Base-by-base conservation (phyloP, 2,888 invertebrate genomes). In the Tubulanus polymorphus region DNA sequence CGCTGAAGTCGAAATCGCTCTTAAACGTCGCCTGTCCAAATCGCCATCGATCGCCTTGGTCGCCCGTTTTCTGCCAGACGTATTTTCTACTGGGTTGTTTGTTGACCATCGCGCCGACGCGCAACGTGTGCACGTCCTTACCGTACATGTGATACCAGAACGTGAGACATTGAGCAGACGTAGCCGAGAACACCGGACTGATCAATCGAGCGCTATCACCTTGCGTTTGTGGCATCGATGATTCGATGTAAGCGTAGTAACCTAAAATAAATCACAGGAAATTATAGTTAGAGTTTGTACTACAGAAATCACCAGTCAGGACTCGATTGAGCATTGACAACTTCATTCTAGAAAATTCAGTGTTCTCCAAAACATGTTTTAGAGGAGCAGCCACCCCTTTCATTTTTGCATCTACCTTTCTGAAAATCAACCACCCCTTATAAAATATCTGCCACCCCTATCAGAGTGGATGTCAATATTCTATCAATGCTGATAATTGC, bases 141-240 rank as follows among this genome's bases (percentile, higher is more conserved):
- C 70, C 70, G 48, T 63, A 61, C 71, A 70, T 69, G 61, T 65
- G 64, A 48, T 72, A 71, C 60, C 63, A 72, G 62, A 73, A 72
- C 29, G 37, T 63, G 52, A 73, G 52, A 59, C 72, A 72, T 46
- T 63, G 61, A 2, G 68, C 61, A 2, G 53, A 25, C 0, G 59
- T 58, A 3, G 56, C 26, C 3, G 59, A 57, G 10, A 67, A 63
- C 50, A 56, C 55, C 5, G 64, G 64, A 20, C 67, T 66, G 32
- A 71, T 54, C n/a, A 75, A 61, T 48, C 70, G 52, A 3, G 73
- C 73, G 48, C 61, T 64, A 46, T 74, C 71, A 3, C 71, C 72
- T 15, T 18, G 20, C 50, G 54, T 58, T 23, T 66, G 57, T n/a
- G 73, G 72, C 1, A 53, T 52, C 8, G 72, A 74, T n/a, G 71